phyloP scores from a whole-genome alignment of 1,140 invertebrate genomes.

The Drosophila pseudoananassae region DNA sequence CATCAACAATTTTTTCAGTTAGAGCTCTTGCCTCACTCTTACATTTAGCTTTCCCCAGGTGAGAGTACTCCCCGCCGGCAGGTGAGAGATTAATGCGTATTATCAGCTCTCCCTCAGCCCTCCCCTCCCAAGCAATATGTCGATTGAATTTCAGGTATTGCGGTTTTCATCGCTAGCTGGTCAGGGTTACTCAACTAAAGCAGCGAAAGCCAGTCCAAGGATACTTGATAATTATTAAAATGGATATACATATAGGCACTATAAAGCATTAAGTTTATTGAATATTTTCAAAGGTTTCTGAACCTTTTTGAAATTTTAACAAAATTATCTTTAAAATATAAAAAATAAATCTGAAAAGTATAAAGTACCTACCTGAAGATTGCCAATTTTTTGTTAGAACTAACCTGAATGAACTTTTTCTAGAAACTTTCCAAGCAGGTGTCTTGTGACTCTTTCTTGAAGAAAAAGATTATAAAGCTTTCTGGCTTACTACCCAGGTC shows the following conservation, averaged over 20 bases:
- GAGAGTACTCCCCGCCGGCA: slow-evolving; percentile 1
- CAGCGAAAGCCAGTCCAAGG: not conserved
- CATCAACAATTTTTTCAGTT: not conserved
- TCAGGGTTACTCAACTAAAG: slow-evolving; percentile 24
- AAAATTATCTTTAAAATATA: too few species aligned
- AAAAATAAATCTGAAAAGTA: too few species aligned
- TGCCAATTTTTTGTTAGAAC: too few species aligned
- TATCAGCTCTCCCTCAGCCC: slow-evolving; percentile 5
- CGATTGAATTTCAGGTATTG: slow-evolving; percentile 47
- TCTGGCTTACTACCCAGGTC: too few species aligned
- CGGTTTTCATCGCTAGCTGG: slow-evolving; percentile 28
- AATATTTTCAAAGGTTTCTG: too few species aligned
- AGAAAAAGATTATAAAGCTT: too few species aligned
- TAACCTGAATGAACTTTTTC: too few species aligned
- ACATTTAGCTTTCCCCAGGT: slow-evolving; percentile 27
- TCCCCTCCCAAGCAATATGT: slow-evolving; percentile 27
- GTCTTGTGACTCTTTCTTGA: too few species aligned
- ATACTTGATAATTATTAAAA: not conserved
- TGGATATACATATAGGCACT: not conserved
- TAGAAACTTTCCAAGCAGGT: too few species aligned
- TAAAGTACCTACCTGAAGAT: too few species aligned
- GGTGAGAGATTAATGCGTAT: slow-evolving; percentile 51
- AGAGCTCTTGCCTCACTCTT: not conserved
- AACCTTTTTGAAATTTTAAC: too few species aligned
- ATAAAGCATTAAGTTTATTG: too few species aligned